These are phyloP conservation scores for Oncopodura yosiiana DNA, from an alignment of 1,140 invertebrate species.

Conservation along the genomic window DNA sequence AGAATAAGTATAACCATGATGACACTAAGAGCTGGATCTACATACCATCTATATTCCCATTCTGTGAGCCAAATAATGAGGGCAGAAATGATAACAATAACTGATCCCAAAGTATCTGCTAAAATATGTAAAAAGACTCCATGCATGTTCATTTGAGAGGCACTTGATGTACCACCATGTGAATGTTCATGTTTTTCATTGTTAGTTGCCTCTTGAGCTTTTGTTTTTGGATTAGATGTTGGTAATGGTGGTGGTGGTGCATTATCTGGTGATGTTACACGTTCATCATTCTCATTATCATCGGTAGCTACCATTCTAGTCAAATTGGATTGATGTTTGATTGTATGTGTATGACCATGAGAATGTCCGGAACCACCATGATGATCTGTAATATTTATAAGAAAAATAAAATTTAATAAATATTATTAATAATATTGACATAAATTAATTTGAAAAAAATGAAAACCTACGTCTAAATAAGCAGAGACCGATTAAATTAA, in stretches of 20 bases:
- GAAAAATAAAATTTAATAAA: slow-evolving; percentile 18
- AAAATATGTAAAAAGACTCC: slow-evolving; percentile 95
- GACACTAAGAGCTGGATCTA: slow-evolving; percentile 87
- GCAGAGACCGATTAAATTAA: slow-evolving; percentile 72
- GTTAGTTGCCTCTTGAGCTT: slow-evolving; percentile 32
- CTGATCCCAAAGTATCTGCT: slow-evolving; percentile 81
- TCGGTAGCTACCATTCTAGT: slow-evolving; percentile 53
- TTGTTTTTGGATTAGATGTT: slow-evolving; percentile 4
- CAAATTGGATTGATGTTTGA: slow-evolving; percentile 39
- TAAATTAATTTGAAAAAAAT: slow-evolving; percentile 22
- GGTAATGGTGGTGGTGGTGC: slow-evolving; percentile 41
- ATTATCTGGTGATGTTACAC: slow-evolving; percentile 46
- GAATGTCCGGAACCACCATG: slow-evolving; percentile 59
- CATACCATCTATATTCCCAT: slow-evolving; percentile 66
- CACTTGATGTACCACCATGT: slow-evolving; percentile 36
- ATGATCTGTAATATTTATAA: slow-evolving; percentile 52
- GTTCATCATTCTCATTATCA: slow-evolving; percentile 70
- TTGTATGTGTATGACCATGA: slow-evolving; percentile 54
- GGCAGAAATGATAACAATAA: slow-evolving; percentile 92
- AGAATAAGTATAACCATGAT: slow-evolving; percentile 69
- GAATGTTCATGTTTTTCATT: slow-evolving; percentile 46
- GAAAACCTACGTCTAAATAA: slow-evolving; percentile 65
- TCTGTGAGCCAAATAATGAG: slow-evolving; percentile 77
- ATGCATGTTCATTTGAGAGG: slow-evolving; percentile 88
- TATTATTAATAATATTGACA: neutral